Percentiles rank a stretch among this genome's conserved stretches.
Evolutionary conservation across 2,888 invertebrate genomes (phyloP).

Genomic region (Merodon equestris): DNA sequence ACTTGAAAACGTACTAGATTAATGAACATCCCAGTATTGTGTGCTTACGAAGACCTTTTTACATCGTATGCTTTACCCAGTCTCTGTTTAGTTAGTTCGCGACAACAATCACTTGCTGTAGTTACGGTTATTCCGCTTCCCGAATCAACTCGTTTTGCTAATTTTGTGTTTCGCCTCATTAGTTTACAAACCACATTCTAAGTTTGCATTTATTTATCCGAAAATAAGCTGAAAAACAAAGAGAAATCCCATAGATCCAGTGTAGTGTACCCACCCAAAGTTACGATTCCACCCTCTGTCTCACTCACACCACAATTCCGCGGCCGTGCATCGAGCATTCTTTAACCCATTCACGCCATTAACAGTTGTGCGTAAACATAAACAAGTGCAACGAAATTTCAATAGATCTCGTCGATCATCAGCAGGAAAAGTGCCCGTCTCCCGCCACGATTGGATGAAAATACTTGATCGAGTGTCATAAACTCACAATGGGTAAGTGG

Average conservation of each 20-base stretch:
- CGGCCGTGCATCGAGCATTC: constrained; percentile 8
- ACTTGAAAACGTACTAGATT: constrained; percentile 39
- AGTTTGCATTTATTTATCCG: too few species aligned
- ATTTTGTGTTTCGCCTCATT: too few species aligned
- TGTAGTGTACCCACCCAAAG: constrained; percentile 49
- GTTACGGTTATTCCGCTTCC: constrained; percentile 35
- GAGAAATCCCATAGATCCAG: background rate
- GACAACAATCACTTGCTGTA: background rate
- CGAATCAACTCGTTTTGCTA: too few species aligned
- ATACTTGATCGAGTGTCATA: constrained; percentile 24
- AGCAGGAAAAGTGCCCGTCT: constrained; percentile 1
- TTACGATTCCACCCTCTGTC: constrained; percentile 41
- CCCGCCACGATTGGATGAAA: constrained; percentile 35
- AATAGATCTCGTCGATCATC: constrained; percentile 2
- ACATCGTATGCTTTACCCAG: constrained; percentile 47
- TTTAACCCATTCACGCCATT: constrained; percentile 25
- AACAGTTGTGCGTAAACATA: constrained; percentile 62
- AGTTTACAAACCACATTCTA: too few species aligned
- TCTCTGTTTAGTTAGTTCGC: constrained; percentile 53
- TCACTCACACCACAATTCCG: constrained; percentile 51
- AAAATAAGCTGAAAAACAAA: constrained; percentile 7
- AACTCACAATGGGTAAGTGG: constrained; percentile 54
- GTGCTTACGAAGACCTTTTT: constrained; percentile 19
- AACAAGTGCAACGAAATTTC: constrained; percentile 58
- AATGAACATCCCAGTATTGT: constrained; percentile 44